Evolutionary conservation across 1,140 invertebrate species (phyloP).

Genomic region (Drosophila nannoptera): DNA sequence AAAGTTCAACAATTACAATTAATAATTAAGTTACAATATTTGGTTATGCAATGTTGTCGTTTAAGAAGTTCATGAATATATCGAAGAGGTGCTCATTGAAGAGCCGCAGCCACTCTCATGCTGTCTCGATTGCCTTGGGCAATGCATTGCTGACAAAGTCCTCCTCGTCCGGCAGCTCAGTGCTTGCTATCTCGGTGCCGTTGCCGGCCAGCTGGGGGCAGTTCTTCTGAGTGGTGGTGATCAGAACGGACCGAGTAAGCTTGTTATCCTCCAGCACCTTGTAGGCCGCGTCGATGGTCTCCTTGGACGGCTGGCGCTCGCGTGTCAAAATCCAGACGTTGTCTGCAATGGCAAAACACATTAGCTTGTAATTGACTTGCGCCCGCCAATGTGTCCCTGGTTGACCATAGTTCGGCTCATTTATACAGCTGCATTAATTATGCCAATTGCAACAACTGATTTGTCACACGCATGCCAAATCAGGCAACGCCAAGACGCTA

Average conservation of each 20-base stretch:
- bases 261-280: conserved; percentile 64
- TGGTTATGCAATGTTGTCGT: conserved; percentile 1
- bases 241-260: conserved; percentile 46
- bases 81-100: conserved; percentile 60
- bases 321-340: conserved; percentile 71
- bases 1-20: too few relatives aligned
- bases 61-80: conserved; percentile 57
- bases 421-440: conserved; percentile 55
- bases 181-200: conserved; percentile 19
- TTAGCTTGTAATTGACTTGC: conserved; percentile 41
- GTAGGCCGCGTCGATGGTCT: conserved; percentile 44
- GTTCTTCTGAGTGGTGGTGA: conserved; percentile 53
- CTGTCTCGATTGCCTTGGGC: conserved; percentile 43
- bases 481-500: conserved; percentile 23
- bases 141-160: conserved; percentile 42
- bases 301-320: conserved; percentile 42
- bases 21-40: too few relatives aligned
- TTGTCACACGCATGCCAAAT: conserved; percentile 42
- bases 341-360: conserved; percentile 47
- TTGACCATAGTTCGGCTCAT: conserved; percentile 45
- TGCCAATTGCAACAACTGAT: conserved; percentile 53
- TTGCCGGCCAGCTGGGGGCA: conserved; percentile 55
- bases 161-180: conserved; percentile 4
- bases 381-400: conserved; percentile 25
- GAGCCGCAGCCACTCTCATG: conserved; percentile 65